phyloP scores from a whole-genome alignment of 35 echinoderm and acorn worm species.

The Eucidaris tribuloides region DNA sequence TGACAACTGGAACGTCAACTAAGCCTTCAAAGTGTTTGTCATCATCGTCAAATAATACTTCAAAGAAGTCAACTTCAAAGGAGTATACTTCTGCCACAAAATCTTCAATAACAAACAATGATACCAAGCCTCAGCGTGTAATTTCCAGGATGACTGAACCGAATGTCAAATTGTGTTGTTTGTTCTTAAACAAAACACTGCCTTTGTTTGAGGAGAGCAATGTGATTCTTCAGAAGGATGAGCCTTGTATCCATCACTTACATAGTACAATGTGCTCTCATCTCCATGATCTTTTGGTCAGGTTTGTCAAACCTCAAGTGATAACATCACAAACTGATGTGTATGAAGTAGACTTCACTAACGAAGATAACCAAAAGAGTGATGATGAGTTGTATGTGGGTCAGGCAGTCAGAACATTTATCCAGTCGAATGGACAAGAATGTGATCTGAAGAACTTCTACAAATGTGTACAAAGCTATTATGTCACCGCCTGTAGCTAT shows the following conservation, averaged over 20 bases:
- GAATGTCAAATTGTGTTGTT: too few species aligned
- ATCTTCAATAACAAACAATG: too few species aligned
- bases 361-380: neutral
- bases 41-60: too few species aligned
- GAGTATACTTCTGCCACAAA: too few species aligned
- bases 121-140: too few species aligned
- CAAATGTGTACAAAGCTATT: slow-evolving; percentile 20
- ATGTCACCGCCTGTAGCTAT: slow-evolving; percentile 9
- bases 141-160: neutral
- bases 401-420: neutral
- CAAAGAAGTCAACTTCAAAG: too few species aligned
- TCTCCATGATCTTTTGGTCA: slow-evolving; percentile 5
- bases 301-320: slow-evolving; percentile 17
- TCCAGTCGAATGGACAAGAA: neutral
- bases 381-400: neutral
- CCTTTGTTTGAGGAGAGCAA: slow-evolving; percentile 42
- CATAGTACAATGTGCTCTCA: slow-evolving; percentile 12
- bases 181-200: too few species aligned
- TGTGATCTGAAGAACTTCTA: neutral
- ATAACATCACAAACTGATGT: neutral
- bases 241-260: slow-evolving; percentile 46
- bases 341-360: neutral
- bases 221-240: slow-evolving; percentile 30
- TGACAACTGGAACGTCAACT: too few species aligned
- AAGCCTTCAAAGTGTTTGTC: too few species aligned